phyloP scores from a whole-genome alignment of 2,888 invertebrate species.

The Altica lythri region DNA sequence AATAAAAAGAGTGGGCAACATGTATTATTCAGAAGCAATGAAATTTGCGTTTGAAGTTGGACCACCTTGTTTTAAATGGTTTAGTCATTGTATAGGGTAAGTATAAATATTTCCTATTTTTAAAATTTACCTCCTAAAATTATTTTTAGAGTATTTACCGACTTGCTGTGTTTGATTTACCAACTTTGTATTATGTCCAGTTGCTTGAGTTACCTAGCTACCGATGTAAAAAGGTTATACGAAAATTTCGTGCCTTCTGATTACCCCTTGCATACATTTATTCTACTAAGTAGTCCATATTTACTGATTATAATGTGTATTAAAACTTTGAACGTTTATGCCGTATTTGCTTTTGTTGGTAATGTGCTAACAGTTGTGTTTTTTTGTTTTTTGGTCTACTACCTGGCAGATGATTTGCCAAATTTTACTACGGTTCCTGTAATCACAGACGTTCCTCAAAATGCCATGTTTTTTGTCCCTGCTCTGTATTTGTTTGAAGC shows the following conservation, averaged over 20 bases:
- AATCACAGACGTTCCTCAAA: neutral
- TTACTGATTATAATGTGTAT: conserved; percentile 3
- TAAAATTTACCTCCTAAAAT: too few species aligned
- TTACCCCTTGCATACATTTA: neutral
- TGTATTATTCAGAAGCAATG: too few species aligned
- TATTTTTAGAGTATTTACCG: too few species aligned
- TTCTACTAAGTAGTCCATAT: neutral
- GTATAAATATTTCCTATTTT: too few species aligned
- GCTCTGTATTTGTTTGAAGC: neutral
- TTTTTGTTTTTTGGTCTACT: neutral
- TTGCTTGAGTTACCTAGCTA: neutral
- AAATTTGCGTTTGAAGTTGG: too few species aligned
- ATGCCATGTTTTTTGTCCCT: conserved; percentile 1
- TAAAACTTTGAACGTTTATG: conserved; percentile 5
- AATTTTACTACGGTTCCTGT: neutral
- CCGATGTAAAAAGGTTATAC: neutral
- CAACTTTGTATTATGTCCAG: too few species aligned
- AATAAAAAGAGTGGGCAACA: too few species aligned
- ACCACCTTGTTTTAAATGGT: too few species aligned
- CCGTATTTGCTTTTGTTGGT: neutral
- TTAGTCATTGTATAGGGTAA: too few species aligned
- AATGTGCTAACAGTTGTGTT: conserved; percentile 1
- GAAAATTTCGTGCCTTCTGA: neutral
- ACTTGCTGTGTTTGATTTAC: neutral
- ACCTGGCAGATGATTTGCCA: conserved; percentile 6